phyloP scores from a whole-genome alignment of 2,113 vertebrate genomes.

The Macroglossus sobrinus region DNA sequence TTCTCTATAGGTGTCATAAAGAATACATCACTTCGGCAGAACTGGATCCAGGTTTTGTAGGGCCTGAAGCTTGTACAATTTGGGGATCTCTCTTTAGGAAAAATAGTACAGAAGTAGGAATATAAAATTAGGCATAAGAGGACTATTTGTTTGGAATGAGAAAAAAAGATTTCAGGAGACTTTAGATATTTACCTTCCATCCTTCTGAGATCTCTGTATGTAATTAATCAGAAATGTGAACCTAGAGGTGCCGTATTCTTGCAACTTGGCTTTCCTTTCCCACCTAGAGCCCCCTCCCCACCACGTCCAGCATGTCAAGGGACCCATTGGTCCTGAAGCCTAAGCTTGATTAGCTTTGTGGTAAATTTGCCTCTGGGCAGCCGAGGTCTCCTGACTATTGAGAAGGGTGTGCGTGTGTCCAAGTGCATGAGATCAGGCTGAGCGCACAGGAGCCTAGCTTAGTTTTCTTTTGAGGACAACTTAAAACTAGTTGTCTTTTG shows the following conservation, averaged over 20 bases:
- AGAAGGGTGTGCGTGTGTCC: neutral
- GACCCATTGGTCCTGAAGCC: neutral
- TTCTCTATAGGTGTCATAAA: neutral
- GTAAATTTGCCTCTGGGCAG: neutral
- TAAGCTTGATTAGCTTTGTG: neutral
- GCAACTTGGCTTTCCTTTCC: neutral
- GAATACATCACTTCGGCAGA: neutral
- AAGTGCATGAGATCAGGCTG: fast-evolving
- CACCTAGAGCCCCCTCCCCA: neutral
- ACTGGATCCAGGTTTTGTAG: neutral
- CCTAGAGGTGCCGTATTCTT: neutral
- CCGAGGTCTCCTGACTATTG: neutral
- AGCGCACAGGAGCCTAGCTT: fast-evolving
- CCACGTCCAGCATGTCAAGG: no score
- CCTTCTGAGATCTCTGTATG: neutral
- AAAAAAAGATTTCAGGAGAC: neutral
- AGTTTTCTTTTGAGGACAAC: neutral
- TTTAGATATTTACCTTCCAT: neutral
- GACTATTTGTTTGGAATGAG: neutral
- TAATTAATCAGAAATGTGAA: neutral
- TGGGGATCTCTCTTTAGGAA: neutral
- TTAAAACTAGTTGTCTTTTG: neutral
- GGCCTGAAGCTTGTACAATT: neutral
- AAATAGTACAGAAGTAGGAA: neutral
- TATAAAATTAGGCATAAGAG: neutral